phyloP scores from a whole-genome alignment of 2,113 vertebrate genomes.

The Gymnogyps californianus region DNA sequence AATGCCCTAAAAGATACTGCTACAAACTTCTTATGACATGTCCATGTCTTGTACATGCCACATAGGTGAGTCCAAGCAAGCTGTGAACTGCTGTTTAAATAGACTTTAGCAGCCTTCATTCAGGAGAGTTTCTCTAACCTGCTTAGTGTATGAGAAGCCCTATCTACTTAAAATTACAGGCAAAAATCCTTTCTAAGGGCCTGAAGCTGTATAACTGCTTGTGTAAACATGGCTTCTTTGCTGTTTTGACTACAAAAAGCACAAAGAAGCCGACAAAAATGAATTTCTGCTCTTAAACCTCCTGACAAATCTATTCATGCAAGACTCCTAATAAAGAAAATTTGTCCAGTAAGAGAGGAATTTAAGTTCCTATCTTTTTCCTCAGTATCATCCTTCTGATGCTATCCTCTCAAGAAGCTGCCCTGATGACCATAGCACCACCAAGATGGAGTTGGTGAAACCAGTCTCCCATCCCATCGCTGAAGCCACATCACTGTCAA shows the following conservation, averaged over 20 bases:
- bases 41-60: not conserved
- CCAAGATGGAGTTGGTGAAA: not conserved
- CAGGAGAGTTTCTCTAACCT: not conserved
- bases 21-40: not conserved
- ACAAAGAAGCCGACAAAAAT: not conserved
- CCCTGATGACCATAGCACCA: not conserved
- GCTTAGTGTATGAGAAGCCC: not conserved
- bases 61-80: not conserved
- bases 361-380: not conserved
- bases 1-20: not conserved
- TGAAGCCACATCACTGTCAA: not conserved
- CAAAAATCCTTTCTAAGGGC: not conserved
- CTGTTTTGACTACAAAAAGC: not conserved
- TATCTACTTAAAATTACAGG: not conserved
- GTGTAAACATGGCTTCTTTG: not conserved
- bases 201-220: not conserved
- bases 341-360: not conserved
- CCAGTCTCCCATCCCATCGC: not conserved
- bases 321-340: not conserved
- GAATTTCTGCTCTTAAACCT: not conserved
- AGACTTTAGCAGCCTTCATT: not conserved
- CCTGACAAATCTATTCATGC: not conserved
- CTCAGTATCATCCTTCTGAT: not conserved
- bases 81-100: not conserved
- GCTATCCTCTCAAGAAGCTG: not conserved